Evolutionary conservation across 1,140 invertebrate genomes (phyloP), one percentile per base, ranked within the genome.

Genomic region (Spodoptera frugiperda): DNA sequence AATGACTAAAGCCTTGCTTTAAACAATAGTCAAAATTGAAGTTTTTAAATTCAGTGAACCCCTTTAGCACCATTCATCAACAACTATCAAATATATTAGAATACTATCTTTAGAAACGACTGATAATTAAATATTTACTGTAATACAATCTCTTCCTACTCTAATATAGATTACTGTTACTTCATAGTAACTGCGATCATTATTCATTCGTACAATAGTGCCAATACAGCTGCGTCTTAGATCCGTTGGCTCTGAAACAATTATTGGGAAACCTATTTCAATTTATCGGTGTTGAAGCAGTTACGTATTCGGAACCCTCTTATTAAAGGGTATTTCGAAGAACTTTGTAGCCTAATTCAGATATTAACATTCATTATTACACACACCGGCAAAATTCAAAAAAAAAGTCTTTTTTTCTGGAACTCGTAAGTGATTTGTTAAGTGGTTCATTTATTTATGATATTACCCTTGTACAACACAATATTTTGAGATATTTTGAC

Each of bases 221-320:
- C 59, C 59, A 63, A 63, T 63, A 63, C 59, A 63, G 59, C 59
- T 63, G 59, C 33, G n/a, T 19, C 33, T 44, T 17, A 53, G 59
- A 63, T 63, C 59, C 59, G 59, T 61, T 63, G 39, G 59, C 59
- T 44, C 59, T 63, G 33, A 63, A 63, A 63, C 59, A 17, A 63
- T 63, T 63, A 63, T 63, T 63, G 59, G 17, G 59, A 44, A 63
- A 63, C 59, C 59, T 44, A 63, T 63, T 63, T 63, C 33, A 19
- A 63, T 63, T 63, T 63, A 63, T 63, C 59, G n/a, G 10, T 19
- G 33, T 63, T 63, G 59, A 63, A 63, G 33, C 59, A 63, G 59
- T 44, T 21, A 12, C 51, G 15, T 54, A 55, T 44, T 39, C 15
- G 44, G 59, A 44, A 63, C 10, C 8, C 10, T 63, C 33, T 63